Percentiles rank a stretch among this genome's conserved stretches.
phyloP scores from a whole-genome alignment of 2,797 vertebrate species.

The Momotus momota region DNA sequence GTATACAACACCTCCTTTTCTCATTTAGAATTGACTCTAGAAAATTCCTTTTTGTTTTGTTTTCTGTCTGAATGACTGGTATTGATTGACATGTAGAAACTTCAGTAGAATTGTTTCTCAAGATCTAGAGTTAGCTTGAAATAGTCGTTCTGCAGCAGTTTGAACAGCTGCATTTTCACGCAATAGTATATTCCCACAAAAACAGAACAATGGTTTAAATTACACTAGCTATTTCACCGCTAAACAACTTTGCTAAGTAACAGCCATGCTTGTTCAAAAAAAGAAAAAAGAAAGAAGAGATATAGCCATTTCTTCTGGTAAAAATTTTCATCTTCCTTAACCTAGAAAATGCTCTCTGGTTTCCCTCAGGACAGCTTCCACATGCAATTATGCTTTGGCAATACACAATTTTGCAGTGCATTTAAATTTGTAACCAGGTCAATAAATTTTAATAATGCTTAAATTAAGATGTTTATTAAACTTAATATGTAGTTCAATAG shows the following conservation, averaged over 20 bases:
- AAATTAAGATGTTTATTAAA: background rate
- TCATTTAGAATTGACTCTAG: background rate
- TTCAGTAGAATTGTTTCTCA: background rate
- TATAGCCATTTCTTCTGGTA: background rate
- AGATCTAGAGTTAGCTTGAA: background rate
- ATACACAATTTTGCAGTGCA: background rate
- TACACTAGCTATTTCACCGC: background rate
- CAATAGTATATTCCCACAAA: background rate
- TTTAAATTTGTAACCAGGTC: background rate
- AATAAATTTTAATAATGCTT: background rate
- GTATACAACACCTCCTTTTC: background rate
- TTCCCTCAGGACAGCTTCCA: background rate
- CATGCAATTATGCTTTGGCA: background rate
- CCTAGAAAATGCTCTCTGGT: background rate
- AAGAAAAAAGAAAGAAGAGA: background rate
- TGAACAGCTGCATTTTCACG: conserved; percentile 11
- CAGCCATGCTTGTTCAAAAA: background rate
- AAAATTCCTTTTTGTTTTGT: background rate
- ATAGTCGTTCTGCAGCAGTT: background rate
- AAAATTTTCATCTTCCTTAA: background rate
- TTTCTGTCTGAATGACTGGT: background rate
- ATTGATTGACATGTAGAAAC: background rate
- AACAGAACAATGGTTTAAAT: background rate
- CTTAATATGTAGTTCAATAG: background rate
- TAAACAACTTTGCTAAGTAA: background rate